Evolutionary conservation across 2,113 vertebrate species (phyloP).

Genomic region (Neodon shergylaensis): DNA sequence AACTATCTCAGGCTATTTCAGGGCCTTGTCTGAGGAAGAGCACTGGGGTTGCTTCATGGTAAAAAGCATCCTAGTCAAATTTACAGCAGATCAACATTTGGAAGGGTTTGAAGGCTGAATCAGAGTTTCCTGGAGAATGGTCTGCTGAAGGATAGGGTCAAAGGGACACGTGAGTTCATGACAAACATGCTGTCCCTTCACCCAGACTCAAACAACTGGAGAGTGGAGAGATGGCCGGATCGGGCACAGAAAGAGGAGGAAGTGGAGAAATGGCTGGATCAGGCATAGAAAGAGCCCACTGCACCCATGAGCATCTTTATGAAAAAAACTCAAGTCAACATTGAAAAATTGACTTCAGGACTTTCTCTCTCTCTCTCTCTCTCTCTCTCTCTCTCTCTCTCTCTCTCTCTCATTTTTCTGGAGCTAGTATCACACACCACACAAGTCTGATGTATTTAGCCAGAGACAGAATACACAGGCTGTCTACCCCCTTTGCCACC

Average conservation of each 20-base stretch:
- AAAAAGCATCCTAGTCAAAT: not conserved
- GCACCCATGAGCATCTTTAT: not conserved
- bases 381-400: not conserved
- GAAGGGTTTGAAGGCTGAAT: not conserved
- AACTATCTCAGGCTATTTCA: not conserved
- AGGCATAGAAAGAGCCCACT: no score
- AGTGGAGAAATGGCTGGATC: no score
- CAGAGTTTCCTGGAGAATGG: not conserved
- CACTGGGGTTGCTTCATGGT: not conserved
- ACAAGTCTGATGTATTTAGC: not conserved
- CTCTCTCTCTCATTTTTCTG: not conserved
- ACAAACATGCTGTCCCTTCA: not conserved
- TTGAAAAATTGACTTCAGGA: not conserved
- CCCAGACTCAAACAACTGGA: not conserved
- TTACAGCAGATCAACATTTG: not conserved
- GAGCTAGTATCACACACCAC: not conserved
- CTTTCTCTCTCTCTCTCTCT: not conserved
- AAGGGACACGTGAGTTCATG: not conserved
- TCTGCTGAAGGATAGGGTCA: not conserved
- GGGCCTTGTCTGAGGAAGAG: not conserved
- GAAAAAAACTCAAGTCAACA: not conserved
- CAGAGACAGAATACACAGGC: not conserved
- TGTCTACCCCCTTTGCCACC: not conserved
- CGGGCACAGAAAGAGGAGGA: no score
- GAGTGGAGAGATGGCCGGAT: no score